phyloP scores from a whole-genome alignment of 1,140 invertebrate species.

The Pemphigus obesinymphae region DNA sequence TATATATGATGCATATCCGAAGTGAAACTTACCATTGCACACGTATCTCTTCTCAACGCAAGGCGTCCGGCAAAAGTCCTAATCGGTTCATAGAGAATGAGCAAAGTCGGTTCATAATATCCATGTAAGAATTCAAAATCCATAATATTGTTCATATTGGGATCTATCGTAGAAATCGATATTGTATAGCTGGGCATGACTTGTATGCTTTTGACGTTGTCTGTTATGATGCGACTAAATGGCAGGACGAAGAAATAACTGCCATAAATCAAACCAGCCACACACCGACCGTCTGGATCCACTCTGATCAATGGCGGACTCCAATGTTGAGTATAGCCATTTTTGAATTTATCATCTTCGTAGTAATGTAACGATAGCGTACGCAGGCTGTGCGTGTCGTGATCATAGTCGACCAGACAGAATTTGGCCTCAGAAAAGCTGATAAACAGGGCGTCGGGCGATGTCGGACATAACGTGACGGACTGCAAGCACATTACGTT shows the following conservation, averaged over 20 bases:
- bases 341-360: conserved; percentile 86
- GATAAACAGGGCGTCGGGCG: conserved; percentile 82
- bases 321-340: conserved; percentile 78
- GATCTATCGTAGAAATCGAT: conserved; percentile 75
- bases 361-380: conserved; percentile 97
- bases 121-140: conserved; percentile 97
- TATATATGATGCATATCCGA: too few species aligned
- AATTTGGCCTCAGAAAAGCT: conserved; percentile 95
- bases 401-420: conserved; percentile 92
- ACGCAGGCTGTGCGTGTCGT: conserved; percentile 81
- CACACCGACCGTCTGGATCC: conserved; percentile 94
- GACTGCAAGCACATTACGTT: conserved; percentile 86
- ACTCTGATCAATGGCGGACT: conserved; percentile 84
- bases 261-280: conserved; percentile 93
- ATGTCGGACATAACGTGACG: conserved; percentile 74
- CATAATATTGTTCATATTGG: conserved; percentile 90
- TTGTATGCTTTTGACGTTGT: conserved; percentile 57
- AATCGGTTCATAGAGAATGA: conserved; percentile 94
- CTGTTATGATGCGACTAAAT: conserved; percentile 55
- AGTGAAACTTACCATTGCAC: conserved; percentile 70
- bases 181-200: conserved; percentile 90
- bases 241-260: conserved; percentile 89
- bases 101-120: conserved; percentile 95
- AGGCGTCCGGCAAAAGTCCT: conserved; percentile 92
- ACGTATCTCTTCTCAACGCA: conserved; percentile 93